A percentile compares a stretch with the other conserved stretches of the same genome.
These are phyloP conservation scores for Pseudomyrmex flavicornis DNA, from an alignment of 1,140 invertebrate species.

Conservation along the genomic window DNA sequence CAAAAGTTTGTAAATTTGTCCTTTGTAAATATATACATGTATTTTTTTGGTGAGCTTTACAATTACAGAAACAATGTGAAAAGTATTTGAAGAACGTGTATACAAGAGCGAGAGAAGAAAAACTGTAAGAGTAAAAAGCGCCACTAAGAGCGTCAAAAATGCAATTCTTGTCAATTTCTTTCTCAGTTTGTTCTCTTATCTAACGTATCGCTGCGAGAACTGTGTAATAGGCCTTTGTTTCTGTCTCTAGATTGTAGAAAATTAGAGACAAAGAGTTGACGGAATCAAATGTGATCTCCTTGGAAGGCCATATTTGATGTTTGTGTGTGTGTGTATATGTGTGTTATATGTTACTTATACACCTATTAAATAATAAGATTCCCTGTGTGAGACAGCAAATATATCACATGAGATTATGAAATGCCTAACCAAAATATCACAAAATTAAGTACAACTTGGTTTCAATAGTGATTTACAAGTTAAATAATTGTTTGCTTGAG, in stretches of 20 bases:
- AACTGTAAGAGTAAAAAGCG: slow-evolving; percentile 48
- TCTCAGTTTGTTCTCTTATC: slow-evolving; percentile 12
- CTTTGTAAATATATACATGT: slow-evolving; percentile 74
- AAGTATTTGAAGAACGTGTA: slow-evolving; percentile 59
- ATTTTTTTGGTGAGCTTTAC: slow-evolving; percentile 65
- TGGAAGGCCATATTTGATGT: slow-evolving; percentile 38
- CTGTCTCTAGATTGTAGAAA: neutral
- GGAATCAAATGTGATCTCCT: slow-evolving; percentile 30
- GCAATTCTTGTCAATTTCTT: slow-evolving; percentile 1
- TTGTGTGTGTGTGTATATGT: neutral
- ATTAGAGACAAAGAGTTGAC: slow-evolving; percentile 20
- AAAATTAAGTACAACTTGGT: slow-evolving; percentile 32
- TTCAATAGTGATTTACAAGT: slow-evolving; percentile 9
- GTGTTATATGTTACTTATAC: no score
- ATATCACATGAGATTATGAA: neutral
- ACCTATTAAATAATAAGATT: neutral
- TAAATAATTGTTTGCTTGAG: slow-evolving; percentile 16
- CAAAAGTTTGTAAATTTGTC: slow-evolving; percentile 25
- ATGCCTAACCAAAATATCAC: slow-evolving; percentile 1
- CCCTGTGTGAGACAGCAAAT: neutral
- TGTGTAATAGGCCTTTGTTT: no score
- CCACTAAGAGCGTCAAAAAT: slow-evolving; percentile 15
- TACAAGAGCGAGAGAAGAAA: slow-evolving; percentile 37
- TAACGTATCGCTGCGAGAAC: neutral
- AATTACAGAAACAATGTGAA: slow-evolving; percentile 64